A percentile compares a stretch with the other conserved stretches of the same genome.
Evolutionary conservation across 2,888 invertebrate species (phyloP).

Genomic region (Tipula vernalis): DNA sequence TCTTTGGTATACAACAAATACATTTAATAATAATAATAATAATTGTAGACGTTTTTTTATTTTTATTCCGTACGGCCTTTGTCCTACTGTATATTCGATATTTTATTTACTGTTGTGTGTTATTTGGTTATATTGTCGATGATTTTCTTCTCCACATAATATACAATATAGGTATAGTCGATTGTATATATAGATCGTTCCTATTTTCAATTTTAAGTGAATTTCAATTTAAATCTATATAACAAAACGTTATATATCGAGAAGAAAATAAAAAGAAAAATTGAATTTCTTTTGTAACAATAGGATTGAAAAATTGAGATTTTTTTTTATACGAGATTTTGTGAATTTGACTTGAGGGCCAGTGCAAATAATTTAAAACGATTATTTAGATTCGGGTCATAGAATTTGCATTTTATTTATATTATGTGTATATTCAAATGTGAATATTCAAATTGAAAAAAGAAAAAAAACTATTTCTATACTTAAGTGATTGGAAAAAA

Average conservation of each 20-base stretch:
- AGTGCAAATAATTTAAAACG: conserved; percentile 4
- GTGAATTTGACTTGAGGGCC: neutral
- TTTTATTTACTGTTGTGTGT: neutral
- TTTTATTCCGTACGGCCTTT: neutral
- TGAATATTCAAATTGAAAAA: neutral
- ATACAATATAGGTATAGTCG: neutral
- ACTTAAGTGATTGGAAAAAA: neutral
- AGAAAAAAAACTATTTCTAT: neutral
- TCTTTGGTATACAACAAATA: neutral
- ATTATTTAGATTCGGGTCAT: neutral
- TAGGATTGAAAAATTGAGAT: neutral
- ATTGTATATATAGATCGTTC: neutral
- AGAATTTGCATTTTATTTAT: neutral
- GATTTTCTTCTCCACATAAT: neutral
- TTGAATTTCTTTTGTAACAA: neutral
- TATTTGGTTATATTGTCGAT: neutral
- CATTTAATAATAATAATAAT: neutral
- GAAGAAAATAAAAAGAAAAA: neutral
- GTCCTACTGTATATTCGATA: neutral
- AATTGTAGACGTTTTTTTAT: neutral
- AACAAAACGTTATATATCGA: neutral
- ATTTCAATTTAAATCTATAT: neutral
- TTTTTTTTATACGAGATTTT: neutral
- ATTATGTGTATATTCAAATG: neutral
- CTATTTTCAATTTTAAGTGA: neutral